Conservation (phyloP, 1,140 invertebrate genomes). For the Bursaphelenchus mucronatus region DNA sequence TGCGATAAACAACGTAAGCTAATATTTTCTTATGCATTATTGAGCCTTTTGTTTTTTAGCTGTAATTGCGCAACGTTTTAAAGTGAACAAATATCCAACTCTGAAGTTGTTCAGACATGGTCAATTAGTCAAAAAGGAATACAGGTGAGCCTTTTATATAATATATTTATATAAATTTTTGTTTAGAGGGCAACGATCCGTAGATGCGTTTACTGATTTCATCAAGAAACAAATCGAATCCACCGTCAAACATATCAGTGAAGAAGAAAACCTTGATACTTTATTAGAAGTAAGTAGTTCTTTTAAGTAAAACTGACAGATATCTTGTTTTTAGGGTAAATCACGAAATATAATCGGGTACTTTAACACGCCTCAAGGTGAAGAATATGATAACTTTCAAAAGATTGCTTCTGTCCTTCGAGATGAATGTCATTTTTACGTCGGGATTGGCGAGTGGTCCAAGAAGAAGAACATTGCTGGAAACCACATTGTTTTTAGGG, state of each 20-base stretch:
- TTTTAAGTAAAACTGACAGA: constrained; percentile 17
- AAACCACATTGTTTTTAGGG: constrained; percentile 78
- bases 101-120: constrained; percentile 92
- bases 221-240: constrained; percentile 79
- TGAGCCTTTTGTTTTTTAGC: constrained; percentile 64
- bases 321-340: constrained; percentile 63
- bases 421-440: constrained; percentile 90
- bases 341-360: constrained; percentile 85
- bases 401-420: constrained; percentile 68
- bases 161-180: too few relatives aligned
- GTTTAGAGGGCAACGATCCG: constrained; percentile 66
- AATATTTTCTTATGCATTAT: constrained; percentile 17
- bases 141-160: constrained; percentile 65
- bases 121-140: constrained; percentile 85
- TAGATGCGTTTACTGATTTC: constrained; percentile 80
- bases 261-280: constrained; percentile 38
- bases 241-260: constrained; percentile 35
- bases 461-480: constrained; percentile 65
- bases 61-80: constrained; percentile 78
- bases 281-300: constrained; percentile 41
- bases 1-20: constrained; percentile 82
- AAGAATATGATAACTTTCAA: constrained; percentile 71
- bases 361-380: constrained; percentile 76
- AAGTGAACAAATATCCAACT: constrained; percentile 97
- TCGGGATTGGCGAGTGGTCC: constrained; percentile 78